Base-by-base conservation (phyloP, 2,888 invertebrate species). In the Mechanitis messenoides region DNA sequence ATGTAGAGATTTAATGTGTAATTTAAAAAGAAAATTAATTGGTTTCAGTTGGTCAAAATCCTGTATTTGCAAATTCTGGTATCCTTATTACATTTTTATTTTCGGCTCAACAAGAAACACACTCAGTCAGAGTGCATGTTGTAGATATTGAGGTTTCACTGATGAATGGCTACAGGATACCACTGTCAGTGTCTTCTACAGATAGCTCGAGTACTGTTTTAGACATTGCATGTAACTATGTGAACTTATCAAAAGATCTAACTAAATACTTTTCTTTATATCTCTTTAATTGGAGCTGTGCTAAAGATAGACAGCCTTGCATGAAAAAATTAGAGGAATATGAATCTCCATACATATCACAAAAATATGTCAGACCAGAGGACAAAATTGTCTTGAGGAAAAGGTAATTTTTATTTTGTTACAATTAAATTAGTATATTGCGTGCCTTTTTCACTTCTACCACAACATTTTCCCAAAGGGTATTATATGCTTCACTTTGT, bases 271-370 rank as follows among this genome's bases (percentile, higher is more conserved):
- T 98, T 90, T 95, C 97, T 56, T 90, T 99, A 61, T 99, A 94
- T 87, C 91, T 98, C 67, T 94, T 97, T 73, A 93, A 94, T 71
- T 94, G 95, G 85, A 93, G 93, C 65, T 93, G 93, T 78, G 94
- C 94, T 47, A 93, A 93, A 73, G 92, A 93, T 75, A 93, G 93
- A 53, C 90, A 93, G 76, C 90, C 92, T 89, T 93, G 97, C 74
- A 89, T 98, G 67, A 93, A 98, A 71, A 96, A 96, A 81, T 90
- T 99, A 68, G 96, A 98, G 88, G 96, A 98, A 83, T 99, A 98
- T 91, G 99, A 99, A 91, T 97, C 98, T 69, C 98, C 99, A 1
- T 96, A 95, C 87, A 95, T 98, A 86, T 97, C 98, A 59, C 94
- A 96, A 71, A 95, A 95, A 79, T 93, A 94, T 81, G 92, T 95